Evolutionary conservation across 2,888 invertebrate species (phyloP).

Genomic region (Physocephala rufipes): DNA sequence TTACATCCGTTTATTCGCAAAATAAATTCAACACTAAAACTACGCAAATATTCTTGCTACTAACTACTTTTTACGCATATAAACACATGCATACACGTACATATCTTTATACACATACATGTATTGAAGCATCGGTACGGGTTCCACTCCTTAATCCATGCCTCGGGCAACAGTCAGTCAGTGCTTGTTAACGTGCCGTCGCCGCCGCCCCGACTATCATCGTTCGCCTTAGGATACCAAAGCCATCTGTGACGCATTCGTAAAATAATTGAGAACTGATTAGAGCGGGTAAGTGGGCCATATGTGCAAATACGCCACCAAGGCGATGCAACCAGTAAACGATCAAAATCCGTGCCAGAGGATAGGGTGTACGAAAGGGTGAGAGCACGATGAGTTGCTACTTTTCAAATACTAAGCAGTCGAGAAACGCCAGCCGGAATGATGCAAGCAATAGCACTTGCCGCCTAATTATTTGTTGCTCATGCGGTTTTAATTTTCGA

Average conservation of each 20-base stretch:
- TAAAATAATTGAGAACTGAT: slow-evolving; percentile 39
- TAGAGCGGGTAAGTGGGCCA: slow-evolving; percentile 45
- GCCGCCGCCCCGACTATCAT: too few relatives aligned
- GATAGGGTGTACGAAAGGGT: too few relatives aligned
- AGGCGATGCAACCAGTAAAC: not conserved
- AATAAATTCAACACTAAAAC: not conserved
- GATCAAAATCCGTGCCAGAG: too few relatives aligned
- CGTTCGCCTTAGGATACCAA: not conserved
- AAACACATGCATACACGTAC: not conserved
- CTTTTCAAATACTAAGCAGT: too few relatives aligned
- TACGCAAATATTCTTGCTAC: not conserved
- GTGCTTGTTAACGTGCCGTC: not conserved
- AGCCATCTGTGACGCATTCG: not conserved
- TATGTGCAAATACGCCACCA: slow-evolving; percentile 44
- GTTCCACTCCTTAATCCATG: slow-evolving; percentile 5
- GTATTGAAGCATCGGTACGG: too few relatives aligned
- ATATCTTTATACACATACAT: slow-evolving; percentile 15
- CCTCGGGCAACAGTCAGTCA: not conserved
- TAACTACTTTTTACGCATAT: not conserved
- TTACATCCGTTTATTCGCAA: too few relatives aligned
- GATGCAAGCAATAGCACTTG: slow-evolving; percentile 20
- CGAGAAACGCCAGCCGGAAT: too few relatives aligned
- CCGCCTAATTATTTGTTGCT: slow-evolving; percentile 36
- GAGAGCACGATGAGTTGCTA: too few relatives aligned
- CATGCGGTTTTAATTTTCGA: slow-evolving; percentile 29